A percentile compares a stretch with the other conserved stretches of the same genome.
Evolutionary conservation across 2,888 invertebrate genomes (phyloP).

Genomic region (Atethmia centrago): DNA sequence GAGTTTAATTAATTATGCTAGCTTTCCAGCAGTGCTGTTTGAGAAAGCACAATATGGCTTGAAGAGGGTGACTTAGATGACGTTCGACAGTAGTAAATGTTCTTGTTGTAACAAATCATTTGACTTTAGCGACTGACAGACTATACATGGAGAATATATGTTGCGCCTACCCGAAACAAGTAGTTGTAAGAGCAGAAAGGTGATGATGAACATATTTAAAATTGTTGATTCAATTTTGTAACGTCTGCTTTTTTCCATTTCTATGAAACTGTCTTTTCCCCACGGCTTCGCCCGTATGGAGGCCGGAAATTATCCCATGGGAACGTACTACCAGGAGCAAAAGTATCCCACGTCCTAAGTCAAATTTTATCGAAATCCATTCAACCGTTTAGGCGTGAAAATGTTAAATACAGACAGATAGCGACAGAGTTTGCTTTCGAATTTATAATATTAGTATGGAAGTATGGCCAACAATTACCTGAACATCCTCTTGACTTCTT

Average conservation of each 20-base stretch:
- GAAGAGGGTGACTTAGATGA: not conserved
- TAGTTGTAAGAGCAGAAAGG: not conserved
- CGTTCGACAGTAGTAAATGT: not conserved
- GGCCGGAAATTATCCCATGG: not conserved
- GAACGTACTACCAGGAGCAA: not conserved
- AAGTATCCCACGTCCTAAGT: not conserved
- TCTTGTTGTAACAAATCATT: not conserved
- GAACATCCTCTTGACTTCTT: constrained; percentile 16
- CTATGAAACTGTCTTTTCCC: not conserved
- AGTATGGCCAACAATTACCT: constrained; percentile 8
- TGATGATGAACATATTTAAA: too few species aligned
- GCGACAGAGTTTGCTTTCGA: not conserved
- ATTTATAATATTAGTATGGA: not conserved
- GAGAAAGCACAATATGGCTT: not conserved
- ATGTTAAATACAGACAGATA: not conserved
- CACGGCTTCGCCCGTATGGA: not conserved
- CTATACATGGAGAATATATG: not conserved
- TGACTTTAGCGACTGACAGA: not conserved
- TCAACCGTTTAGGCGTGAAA: not conserved
- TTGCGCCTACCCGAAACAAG: not conserved
- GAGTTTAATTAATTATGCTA: not conserved
- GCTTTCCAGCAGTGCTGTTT: not conserved
- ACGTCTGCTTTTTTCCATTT: not conserved
- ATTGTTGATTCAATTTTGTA: not conserved
- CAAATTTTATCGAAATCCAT: not conserved